Base-by-base conservation (phyloP, 2,797 vertebrate genomes). In the Perodicticus potto region DNA sequence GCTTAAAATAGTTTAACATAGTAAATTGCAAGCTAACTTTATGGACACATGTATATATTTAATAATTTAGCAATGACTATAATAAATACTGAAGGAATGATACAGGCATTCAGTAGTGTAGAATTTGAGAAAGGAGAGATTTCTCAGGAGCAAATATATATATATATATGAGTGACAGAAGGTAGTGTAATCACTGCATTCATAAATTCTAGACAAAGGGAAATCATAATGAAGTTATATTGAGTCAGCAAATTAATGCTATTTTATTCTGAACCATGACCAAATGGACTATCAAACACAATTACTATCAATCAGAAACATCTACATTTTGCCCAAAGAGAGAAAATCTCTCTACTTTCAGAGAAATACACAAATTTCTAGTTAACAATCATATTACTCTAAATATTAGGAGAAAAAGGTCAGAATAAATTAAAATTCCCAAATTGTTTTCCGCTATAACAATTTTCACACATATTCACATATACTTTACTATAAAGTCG, bases 361-460 rank as follows among this genome's bases (percentile, higher is more conserved):
- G 85, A 81, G 11, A 85, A 93, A 94, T 82, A n/a, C 17, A 37
- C 1, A 53, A 84, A 49, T 74, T 88, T 92, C 74, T 73, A 73
- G 20, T 27, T 83, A 94, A 57, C 19, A 81, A 85, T 55, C 19
- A 74, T 61, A 87, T 85, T 5, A 73, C 61, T 86, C 12, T 63
- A 83, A 93, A 77, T 67, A 89, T 80, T 69, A 43, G 3, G 10
- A 9, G 20, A 32, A 27, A 88, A 96, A 88, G 3, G 4, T 67
- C 59, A 87, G 57, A 89, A 55, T 93, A 86, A 80, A 13, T 87
- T 86, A 85, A 95, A 96, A 93, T 81, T 93, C 72, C 91, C 59
- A 81, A 69, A 87, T 65, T 69, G 34, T 72, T 91, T 86, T 89
- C 22, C 65, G 9, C n/a, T 49, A 86, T 83, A 72, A 89, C 69